Conservation (phyloP, 2,797 vertebrate species). For the Danio jaintianensis region DNA sequence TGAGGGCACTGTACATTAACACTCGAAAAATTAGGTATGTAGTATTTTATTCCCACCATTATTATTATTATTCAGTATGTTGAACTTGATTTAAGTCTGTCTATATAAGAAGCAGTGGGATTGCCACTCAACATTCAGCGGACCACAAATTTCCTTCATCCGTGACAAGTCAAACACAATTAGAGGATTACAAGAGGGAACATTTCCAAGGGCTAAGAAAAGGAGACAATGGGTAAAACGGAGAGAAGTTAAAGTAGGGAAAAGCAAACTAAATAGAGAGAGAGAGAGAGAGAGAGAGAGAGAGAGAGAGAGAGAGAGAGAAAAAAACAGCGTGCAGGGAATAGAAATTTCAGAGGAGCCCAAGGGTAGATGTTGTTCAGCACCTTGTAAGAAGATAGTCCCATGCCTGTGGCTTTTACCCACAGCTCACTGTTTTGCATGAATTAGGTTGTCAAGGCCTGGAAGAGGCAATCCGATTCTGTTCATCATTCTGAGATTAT, state of each 20-base stretch:
- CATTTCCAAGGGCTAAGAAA: conserved; percentile 24
- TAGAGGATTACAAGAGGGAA: neutral
- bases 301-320: conserved; percentile 14
- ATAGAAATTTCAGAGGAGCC: neutral
- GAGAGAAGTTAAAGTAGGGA: neutral
- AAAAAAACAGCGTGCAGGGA: neutral
- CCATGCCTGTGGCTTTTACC: conserved; percentile 45
- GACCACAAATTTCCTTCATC: conserved; percentile 3
- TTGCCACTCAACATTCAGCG: conserved; percentile 1
- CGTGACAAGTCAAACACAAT: conserved; percentile 10
- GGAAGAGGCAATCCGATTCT: conserved; percentile 58
- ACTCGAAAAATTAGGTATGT: neutral
- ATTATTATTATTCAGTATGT: neutral
- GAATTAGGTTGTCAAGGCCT: conserved; percentile 69
- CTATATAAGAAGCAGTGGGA: conserved; percentile 14
- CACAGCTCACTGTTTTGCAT: conserved; percentile 65
- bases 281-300: conserved; percentile 15
- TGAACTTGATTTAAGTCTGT: neutral
- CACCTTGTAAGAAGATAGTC: conserved; percentile 56
- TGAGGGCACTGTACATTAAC: too few relatives aligned
- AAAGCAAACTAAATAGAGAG: neutral
- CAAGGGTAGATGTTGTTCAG: conserved; percentile 54
- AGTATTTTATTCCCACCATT: neutral
- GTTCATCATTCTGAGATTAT: conserved; percentile 68
- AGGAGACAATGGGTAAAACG: conserved; percentile 4